Conservation (phyloP, 2,888 invertebrate species). For the Cerastoderma edule region DNA sequence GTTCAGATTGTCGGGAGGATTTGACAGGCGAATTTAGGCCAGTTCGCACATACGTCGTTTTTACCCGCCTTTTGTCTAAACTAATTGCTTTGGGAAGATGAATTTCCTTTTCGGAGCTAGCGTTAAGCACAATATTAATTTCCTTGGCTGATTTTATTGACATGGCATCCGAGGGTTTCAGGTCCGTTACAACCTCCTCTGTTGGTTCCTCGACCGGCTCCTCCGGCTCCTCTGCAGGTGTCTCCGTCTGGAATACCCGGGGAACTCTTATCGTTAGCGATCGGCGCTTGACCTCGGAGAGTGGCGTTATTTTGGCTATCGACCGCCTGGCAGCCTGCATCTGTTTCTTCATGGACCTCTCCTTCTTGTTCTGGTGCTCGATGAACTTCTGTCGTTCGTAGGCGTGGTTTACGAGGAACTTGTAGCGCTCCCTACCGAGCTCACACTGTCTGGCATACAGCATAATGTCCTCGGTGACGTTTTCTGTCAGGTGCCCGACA, state of each 20-base stretch:
- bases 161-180: background rate
- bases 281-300: conserved; percentile 22
- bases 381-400: conserved; percentile 79
- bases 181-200: background rate
- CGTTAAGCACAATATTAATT: conserved; percentile 9
- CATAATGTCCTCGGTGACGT: conserved; percentile 80
- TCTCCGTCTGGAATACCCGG: conserved; percentile 35
- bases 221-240: background rate
- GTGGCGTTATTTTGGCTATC: conserved; percentile 30
- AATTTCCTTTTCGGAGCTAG: conserved; percentile 13
- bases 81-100: conserved; percentile 13
- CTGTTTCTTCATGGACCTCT: conserved; percentile 49
- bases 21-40: too few species aligned
- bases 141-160: background rate
- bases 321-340: conserved; percentile 40
- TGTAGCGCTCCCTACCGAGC: conserved; percentile 79
- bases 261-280: conserved; percentile 47
- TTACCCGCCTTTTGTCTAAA: background rate
- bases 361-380: conserved; percentile 71
- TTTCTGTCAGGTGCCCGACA: conserved; percentile 76
- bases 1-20: too few species aligned
- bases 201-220: conserved; percentile 1
- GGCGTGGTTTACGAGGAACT: conserved; percentile 71
- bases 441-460: conserved; percentile 76
- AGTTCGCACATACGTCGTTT: conserved; percentile 1